phyloP scores from a whole-genome alignment of 2,113 vertebrate genomes.

The Apaloderma vittatum region DNA sequence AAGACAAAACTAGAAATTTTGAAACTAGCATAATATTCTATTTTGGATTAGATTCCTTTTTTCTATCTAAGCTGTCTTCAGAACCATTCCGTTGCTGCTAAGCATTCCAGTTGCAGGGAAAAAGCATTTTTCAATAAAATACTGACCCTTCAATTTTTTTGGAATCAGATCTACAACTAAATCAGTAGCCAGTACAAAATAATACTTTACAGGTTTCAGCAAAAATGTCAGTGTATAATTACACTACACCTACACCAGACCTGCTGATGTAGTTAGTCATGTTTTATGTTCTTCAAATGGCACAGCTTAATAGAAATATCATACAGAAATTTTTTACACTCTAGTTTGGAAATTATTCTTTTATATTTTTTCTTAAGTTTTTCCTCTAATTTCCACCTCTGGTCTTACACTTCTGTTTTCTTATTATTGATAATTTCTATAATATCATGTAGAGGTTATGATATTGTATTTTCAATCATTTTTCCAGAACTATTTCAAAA shows the following conservation, averaged over 20 bases:
- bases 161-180: conserved; percentile 10
- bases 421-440: not conserved
- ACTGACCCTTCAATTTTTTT: conserved; percentile 30
- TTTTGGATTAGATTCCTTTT: not conserved
- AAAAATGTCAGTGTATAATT: conserved; percentile 63
- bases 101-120: not conserved
- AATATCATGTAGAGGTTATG: not conserved
- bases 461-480: not conserved
- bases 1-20: not conserved
- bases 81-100: not conserved
- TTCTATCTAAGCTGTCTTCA: not conserved
- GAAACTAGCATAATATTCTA: not conserved
- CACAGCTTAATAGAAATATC: conserved; percentile 19
- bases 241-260: conserved; percentile 59
- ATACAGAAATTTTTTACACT: conserved; percentile 22
- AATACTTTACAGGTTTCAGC: not conserved
- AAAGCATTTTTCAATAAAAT: not conserved
- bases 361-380: conserved; percentile 1
- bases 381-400: not conserved
- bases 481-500: not conserved
- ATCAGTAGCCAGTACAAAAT: not conserved
- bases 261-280: conserved; percentile 61
- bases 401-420: not conserved
- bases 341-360: conserved; percentile 48
- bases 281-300: conserved; percentile 22